phyloP scores from a whole-genome alignment of 2,797 vertebrate species.

The Sebastes matsubarae region DNA sequence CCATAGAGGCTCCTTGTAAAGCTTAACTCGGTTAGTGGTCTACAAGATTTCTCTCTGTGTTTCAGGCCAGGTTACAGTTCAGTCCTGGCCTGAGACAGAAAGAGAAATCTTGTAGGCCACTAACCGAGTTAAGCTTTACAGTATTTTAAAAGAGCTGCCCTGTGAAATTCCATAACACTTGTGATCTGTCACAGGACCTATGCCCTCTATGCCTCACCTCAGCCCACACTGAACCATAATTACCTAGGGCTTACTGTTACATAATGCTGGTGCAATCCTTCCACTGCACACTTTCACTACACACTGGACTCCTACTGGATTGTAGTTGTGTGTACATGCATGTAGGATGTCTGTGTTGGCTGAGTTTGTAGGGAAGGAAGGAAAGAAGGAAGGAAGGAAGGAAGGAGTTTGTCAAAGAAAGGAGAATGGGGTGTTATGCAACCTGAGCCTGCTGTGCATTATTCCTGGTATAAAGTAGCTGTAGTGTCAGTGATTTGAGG shows the following conservation, averaged over 20 bases:
- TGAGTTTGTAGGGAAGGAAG: background rate
- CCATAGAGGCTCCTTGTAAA: no score
- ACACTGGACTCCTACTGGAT: conserved; percentile 11
- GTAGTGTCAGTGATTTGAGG: conserved; percentile 55
- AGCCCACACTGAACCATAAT: conserved; percentile 46
- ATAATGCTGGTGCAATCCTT: conserved; percentile 47
- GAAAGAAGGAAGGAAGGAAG: background rate
- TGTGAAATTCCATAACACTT: conserved; percentile 13
- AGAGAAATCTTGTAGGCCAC: background rate
- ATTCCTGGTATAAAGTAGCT: conserved; percentile 40
- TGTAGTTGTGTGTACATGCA: conserved; percentile 14
- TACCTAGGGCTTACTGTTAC: conserved; percentile 59
- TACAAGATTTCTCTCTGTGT: no score
- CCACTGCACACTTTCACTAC: conserved; percentile 13
- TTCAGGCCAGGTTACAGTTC: no score
- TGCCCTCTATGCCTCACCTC: conserved; percentile 22
- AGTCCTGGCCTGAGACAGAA: background rate
- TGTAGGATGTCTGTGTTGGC: background rate
- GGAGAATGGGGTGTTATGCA: conserved; percentile 45
- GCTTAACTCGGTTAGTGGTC: no score
- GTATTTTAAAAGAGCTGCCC: background rate
- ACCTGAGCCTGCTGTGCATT: conserved; percentile 36
- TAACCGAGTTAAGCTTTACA: background rate
- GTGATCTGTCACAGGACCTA: conserved; percentile 32
- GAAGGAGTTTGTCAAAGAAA: background rate